Percentiles rank a stretch among this genome's conserved stretches.
Conservation (phyloP, 2,888 invertebrate species). For the Cacoxenus indagator region DNA sequence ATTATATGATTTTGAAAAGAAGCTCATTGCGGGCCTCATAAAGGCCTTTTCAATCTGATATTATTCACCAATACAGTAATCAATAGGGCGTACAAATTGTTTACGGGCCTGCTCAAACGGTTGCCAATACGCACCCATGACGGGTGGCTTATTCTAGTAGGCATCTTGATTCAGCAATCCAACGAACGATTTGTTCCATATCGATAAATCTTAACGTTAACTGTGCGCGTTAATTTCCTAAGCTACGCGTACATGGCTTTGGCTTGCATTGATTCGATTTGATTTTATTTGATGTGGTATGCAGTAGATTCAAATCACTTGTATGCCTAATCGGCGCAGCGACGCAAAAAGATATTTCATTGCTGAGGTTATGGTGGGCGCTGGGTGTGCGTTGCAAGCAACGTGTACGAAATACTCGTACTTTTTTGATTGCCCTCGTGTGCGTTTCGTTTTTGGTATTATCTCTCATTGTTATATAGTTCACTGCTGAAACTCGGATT, state of each 20-base stretch:
- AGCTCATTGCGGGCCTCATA: slow-evolving; percentile 65
- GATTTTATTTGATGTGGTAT: no score
- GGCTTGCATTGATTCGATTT: slow-evolving; percentile 28
- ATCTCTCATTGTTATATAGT: slow-evolving; percentile 25
- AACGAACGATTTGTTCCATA: not conserved
- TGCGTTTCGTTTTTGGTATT: not conserved
- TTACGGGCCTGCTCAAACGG: no score
- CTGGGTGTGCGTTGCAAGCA: not conserved
- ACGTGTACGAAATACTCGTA: not conserved
- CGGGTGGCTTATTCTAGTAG: no score
- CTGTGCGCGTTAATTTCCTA: slow-evolving; percentile 20
- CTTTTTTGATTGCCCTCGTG: slow-evolving; percentile 20
- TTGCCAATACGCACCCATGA: no score
- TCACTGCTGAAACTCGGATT: not conserved
- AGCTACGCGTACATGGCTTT: slow-evolving; percentile 14
- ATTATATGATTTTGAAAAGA: slow-evolving; percentile 65
- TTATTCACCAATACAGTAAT: no score
- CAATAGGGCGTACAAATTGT: slow-evolving; percentile 48
- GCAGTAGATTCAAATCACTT: not conserved
- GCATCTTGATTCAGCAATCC: not conserved
- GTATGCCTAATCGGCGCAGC: slow-evolving; percentile 26
- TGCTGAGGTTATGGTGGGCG: slow-evolving; percentile 7
- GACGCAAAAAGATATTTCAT: slow-evolving; percentile 42
- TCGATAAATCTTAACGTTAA: not conserved
- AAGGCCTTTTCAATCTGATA: slow-evolving; percentile 15